Evolutionary conservation across 1,140 invertebrate species (phyloP), one percentile per base, ranked within the genome.

Genomic region (Drosophila murphyi): DNA sequence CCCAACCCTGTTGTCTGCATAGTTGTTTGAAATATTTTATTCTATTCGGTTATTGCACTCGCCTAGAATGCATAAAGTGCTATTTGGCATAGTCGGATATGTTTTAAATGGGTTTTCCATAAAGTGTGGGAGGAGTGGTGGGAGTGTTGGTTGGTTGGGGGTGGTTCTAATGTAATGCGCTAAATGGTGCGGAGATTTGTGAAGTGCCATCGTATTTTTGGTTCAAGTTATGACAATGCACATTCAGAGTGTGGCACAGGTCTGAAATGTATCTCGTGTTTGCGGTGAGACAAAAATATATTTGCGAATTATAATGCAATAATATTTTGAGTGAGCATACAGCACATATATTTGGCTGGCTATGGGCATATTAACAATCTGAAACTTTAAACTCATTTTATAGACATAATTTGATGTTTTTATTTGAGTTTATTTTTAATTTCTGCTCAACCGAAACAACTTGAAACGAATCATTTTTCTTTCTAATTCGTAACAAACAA

Each of bases 141-240:
- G 34, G 52, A 29, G 29, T 20, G 20, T 20, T 20, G 20, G 20
- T 20, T 7, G 47, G 4, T 12, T 8, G n/a, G 37, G 20, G 20
- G 7, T 2, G 10, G 20, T 12, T 28, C 20, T 20, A 20, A 52
- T 54, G 50, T 54, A 54, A 45, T 29, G 59, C 60, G 67, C 47
- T 70, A 70, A 70, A 70, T 70, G 67, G 57, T 62, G 57, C 60
- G 59, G 34, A 37, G 39, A 70, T 70, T 60, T 68, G 56, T 63
- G 41, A 37, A 28, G 4, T 3, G 20, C 20, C 56, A 61, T 39
- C 56, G 52, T n/a, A 47, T 45, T 47, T 28, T 56, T 10, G 7
- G 34, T 59, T 20, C 20, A 20, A 45, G 47, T 41, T 37, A 41
- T 60, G 56, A 69, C 56, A 45, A 34, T 43, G 61, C 51, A 56